Evolutionary conservation across 2,888 invertebrate genomes (phyloP), one percentile per base, ranked within the genome.

Genomic region (Acleris cristana): DNA sequence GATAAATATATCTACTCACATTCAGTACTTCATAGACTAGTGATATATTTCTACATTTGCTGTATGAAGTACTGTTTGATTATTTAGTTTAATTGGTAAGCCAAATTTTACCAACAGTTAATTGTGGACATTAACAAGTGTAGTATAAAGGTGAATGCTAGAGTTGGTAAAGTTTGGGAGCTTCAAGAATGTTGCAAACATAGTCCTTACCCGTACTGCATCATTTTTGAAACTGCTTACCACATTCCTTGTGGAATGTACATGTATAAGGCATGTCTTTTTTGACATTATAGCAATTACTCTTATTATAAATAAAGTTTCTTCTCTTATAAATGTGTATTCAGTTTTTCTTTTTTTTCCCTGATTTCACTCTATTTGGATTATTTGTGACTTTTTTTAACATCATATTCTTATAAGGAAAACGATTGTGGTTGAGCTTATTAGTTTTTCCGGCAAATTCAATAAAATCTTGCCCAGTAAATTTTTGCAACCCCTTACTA

Each of bases 1-100:
- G 90, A 91, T 92, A 91, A 82, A 89, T 90, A 78, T 90, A 92
- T 92, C 92, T 91, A 84, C 86, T 81, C 73, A 71, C 80, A 82
- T 86, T 82, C 73, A 78, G 73, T 85, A 85, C 86, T 87, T 77
- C 78, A 83, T 84, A 79, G 57, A 78, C 74, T 75, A 75, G 69
- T 53, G 21, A 51, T 44, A 52, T 40, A 18, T n/a, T 40, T 2
- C 34, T 23, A 61, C 30, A 65, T n/a, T 18, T 23, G 40, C 60
- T 64, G 53, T 61, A 55, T 85, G 80, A 75, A 83, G 81, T 83
- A 80, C 75, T 65, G 71, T 79, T 80, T 82, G 81, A 73, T 67
- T 77, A 72, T 70, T 77, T 86, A 87, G 81, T 76, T 57, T 85
- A 80, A 79, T 80, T 79, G 68, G 64, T 52, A 58, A 64, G 40